These are phyloP conservation scores for Neoitamus cyanurus DNA, from an alignment of 2,888 invertebrate species.

Conservation along the genomic window DNA sequence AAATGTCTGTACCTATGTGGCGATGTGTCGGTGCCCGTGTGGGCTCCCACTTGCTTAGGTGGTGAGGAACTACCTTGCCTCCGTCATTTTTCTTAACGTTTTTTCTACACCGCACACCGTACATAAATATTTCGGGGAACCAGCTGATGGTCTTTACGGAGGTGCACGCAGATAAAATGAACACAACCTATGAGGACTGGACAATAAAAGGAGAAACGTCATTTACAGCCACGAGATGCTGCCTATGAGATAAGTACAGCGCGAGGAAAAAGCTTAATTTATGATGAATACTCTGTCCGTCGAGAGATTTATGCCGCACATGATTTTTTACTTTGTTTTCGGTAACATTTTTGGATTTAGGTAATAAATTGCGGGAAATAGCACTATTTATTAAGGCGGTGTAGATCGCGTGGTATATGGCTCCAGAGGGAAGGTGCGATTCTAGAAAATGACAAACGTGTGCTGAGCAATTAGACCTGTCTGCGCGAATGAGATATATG, in stretches of 20 bases:
- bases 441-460: neutral
- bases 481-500: neutral
- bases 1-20: too few species aligned
- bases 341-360: neutral
- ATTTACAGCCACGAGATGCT: neutral
- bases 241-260: neutral
- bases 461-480: neutral
- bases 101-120: neutral
- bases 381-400: neutral
- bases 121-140: neutral
- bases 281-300: neutral
- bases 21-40: neutral
- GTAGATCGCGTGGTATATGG: neutral
- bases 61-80: neutral
- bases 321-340: neutral
- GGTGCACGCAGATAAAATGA: neutral
- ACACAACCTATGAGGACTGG: neutral
- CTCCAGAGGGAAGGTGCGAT: neutral
- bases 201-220: slow-evolving; percentile 12
- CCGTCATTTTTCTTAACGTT: neutral
- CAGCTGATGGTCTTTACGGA: neutral
- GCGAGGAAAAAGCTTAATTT: neutral
- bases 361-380: neutral
- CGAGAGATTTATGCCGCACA: neutral
- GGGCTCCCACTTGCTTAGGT: neutral